Evolutionary conservation across 2,888 invertebrate species (phyloP).

Genomic region (Meliscaeva auricollis): DNA sequence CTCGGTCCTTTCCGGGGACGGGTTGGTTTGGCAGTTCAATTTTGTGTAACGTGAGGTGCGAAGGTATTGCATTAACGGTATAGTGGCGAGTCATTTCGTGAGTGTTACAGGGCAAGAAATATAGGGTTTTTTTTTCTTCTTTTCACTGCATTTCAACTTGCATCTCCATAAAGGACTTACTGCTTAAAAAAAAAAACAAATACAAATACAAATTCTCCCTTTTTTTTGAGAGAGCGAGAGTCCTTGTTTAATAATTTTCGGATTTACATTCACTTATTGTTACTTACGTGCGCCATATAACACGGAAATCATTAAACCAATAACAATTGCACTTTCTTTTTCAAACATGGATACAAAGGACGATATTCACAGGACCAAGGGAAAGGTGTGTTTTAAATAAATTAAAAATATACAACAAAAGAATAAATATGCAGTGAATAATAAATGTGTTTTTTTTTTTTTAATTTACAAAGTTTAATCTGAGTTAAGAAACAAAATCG

Average conservation of each 20-base stretch:
- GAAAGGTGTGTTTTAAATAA: conserved; percentile 57
- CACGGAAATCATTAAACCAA: conserved; percentile 20
- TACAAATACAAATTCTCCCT: too few species aligned
- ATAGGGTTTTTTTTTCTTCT: conserved; percentile 6
- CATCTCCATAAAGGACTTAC: conserved; percentile 57
- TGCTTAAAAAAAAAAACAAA: conserved; percentile 32
- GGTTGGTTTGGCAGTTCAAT: conserved; percentile 68
- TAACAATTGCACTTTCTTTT: neutral
- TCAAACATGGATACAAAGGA: conserved; percentile 57
- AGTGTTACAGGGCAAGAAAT: conserved; percentile 47
- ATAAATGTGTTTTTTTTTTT: conserved; percentile 22
- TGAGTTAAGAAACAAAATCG: conserved; percentile 2
- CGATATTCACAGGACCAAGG: conserved; percentile 36
- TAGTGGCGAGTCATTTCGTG: conserved; percentile 41
- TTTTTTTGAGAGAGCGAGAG: too few species aligned
- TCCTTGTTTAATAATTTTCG: conserved; percentile 30
- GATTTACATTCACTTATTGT: conserved; percentile 36
- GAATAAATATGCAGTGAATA: neutral
- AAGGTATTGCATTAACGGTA: conserved; percentile 53
- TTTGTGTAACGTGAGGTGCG: conserved; percentile 65
- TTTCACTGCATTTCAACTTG: conserved; percentile 58
- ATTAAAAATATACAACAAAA: neutral
- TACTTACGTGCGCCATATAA: conserved; percentile 16
- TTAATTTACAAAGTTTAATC: conserved; percentile 10
- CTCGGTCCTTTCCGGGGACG: conserved; percentile 69